phyloP scores from a whole-genome alignment of 2,888 invertebrate genomes.

The Phalangium opilio region DNA sequence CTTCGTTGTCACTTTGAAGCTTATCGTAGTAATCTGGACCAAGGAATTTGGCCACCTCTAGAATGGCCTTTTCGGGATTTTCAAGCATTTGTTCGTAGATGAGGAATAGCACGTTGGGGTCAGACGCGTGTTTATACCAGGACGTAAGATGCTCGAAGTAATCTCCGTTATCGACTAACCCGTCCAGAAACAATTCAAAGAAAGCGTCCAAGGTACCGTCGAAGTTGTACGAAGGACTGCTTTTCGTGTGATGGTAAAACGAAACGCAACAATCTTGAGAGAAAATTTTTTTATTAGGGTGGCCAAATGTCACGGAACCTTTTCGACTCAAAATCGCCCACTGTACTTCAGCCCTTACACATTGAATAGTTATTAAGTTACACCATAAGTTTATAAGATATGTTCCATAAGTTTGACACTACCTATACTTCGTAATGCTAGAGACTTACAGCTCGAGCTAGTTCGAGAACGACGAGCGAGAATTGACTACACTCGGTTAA shows the following conservation, averaged over 20 bases:
- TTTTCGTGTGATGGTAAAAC: conserved; percentile 30
- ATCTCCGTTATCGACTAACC: conserved; percentile 24
- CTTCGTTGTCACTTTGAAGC: conserved; percentile 2
- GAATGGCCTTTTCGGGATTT: conserved; percentile 14
- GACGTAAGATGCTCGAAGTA: conserved; percentile 16
- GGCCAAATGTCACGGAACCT: too few species aligned
- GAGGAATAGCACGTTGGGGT: conserved; percentile 28
- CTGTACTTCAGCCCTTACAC: too few species aligned
- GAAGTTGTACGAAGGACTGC: conserved; percentile 7
- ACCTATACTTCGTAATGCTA: too few species aligned
- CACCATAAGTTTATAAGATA: too few species aligned
- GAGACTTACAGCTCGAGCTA: too few species aligned
- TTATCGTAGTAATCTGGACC: conserved; percentile 10
- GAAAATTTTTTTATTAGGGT: too few species aligned
- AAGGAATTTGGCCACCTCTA: conserved; percentile 20
- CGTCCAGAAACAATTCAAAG: conserved; percentile 29
- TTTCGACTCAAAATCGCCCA: too few species aligned
- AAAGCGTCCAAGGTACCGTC: conserved; percentile 26
- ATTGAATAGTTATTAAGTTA: too few species aligned
- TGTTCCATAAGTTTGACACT: too few species aligned
- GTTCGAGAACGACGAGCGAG: too few species aligned
- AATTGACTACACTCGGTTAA: too few species aligned
- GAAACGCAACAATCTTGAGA: too few species aligned
- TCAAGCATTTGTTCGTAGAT: conserved; percentile 32
- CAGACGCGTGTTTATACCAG: conserved; percentile 18